phyloP scores from a whole-genome alignment of 1,140 invertebrate genomes.

The Thalassaphorura encarpata region DNA sequence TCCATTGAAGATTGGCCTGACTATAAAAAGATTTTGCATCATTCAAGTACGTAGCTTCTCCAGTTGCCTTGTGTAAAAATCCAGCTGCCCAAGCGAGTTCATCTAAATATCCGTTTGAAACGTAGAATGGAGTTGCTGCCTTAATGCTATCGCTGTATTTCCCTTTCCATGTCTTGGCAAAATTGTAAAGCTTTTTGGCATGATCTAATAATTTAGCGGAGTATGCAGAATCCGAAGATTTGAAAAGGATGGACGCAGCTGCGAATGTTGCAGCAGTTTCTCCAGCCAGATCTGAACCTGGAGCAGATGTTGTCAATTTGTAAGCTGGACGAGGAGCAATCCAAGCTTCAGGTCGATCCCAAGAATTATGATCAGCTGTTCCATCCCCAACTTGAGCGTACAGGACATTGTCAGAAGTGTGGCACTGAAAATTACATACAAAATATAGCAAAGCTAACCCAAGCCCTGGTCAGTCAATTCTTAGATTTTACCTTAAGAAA shows the following conservation, averaged over 20 bases:
- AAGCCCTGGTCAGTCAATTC: not conserved
- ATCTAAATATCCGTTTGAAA: conserved; percentile 44
- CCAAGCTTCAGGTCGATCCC: conserved; percentile 50
- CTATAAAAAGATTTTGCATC: conserved; percentile 45
- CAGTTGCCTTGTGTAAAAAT: conserved; percentile 52
- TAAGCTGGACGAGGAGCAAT: conserved; percentile 48
- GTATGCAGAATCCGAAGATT: conserved; percentile 41
- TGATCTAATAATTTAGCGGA: conserved; percentile 42
- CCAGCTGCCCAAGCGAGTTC: conserved; percentile 52
- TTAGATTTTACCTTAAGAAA: conserved; percentile 49
- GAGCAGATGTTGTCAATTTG: conserved; percentile 47
- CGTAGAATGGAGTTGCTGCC: conserved; percentile 17
- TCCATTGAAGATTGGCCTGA: conserved; percentile 42
- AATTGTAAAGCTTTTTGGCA: conserved; percentile 49
- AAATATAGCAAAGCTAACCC: not conserved
- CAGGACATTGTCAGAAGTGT: conserved; percentile 44
- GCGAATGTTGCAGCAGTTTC: conserved; percentile 53
- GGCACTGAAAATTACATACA: conserved; percentile 15
- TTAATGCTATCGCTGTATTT: conserved; percentile 49
- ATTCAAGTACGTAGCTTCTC: conserved; percentile 43
- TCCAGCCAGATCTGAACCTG: conserved; percentile 52
- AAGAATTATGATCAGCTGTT: conserved; percentile 44
- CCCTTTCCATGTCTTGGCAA: conserved; percentile 47
- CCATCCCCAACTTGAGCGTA: conserved; percentile 53
- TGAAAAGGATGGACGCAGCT: conserved; percentile 44